phyloP scores from a whole-genome alignment of 2,113 vertebrate species.

The Austrofundulus limnaeus region DNA sequence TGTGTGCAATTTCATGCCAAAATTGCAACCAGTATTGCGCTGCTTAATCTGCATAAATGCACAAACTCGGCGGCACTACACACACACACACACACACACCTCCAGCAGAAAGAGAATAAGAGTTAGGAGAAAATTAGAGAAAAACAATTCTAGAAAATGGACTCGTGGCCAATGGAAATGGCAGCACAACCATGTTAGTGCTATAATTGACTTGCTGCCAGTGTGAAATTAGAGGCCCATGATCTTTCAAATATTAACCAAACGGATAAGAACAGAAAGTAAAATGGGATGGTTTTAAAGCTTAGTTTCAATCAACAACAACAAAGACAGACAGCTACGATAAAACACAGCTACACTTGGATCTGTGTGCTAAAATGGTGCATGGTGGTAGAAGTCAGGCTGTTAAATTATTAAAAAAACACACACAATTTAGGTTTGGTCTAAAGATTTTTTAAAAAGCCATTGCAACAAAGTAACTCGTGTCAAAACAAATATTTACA shows the following conservation, averaged over 20 bases:
- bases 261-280: slow-evolving; percentile 20
- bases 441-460: slow-evolving; percentile 58
- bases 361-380: slow-evolving; percentile 36
- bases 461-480: slow-evolving; percentile 52
- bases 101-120: not conserved
- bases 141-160: slow-evolving; percentile 18
- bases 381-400: slow-evolving; percentile 41
- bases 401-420: slow-evolving; percentile 38
- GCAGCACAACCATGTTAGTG: not conserved
- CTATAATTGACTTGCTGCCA: slow-evolving; percentile 25
- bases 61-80: slow-evolving; percentile 16
- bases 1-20: slow-evolving; percentile 33
- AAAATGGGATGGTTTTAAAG: slow-evolving; percentile 62
- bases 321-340: slow-evolving; percentile 21
- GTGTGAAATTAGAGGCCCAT: slow-evolving; percentile 51
- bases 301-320: slow-evolving; percentile 56
- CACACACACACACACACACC: not conserved
- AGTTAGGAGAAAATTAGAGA: slow-evolving; percentile 26
- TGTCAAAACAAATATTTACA: slow-evolving; percentile 67
- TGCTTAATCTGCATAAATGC: slow-evolving; percentile 41
- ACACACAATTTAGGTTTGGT: slow-evolving; percentile 48
- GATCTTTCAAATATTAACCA: slow-evolving; percentile 8
- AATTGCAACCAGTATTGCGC: slow-evolving; percentile 32
- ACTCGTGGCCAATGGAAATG: slow-evolving; percentile 14
- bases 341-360: slow-evolving; percentile 42